Evolutionary conservation across 2,888 invertebrate genomes (phyloP).

Genomic region (Tupiocoris notatus): DNA sequence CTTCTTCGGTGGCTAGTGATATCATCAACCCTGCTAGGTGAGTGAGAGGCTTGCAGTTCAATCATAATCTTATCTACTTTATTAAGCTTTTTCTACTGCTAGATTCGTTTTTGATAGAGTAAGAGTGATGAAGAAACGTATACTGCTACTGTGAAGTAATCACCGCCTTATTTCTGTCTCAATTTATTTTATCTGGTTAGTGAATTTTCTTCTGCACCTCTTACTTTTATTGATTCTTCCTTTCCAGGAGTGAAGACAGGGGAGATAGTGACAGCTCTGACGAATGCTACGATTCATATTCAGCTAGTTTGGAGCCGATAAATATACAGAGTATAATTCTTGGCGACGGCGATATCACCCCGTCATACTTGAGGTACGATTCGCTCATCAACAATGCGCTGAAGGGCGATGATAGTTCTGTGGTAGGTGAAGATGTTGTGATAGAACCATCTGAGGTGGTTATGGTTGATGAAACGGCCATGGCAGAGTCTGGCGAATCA

Average conservation of each 20-base stretch:
- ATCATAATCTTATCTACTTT: too few relatives aligned
- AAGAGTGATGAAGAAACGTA: too few relatives aligned
- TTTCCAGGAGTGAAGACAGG: not conserved
- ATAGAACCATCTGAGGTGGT: constrained; percentile 16
- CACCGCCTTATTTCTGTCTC: too few relatives aligned
- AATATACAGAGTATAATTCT: constrained; percentile 25
- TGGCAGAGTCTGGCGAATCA: not conserved
- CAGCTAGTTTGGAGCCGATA: constrained; percentile 9
- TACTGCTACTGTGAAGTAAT: too few relatives aligned
- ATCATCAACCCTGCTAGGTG: not conserved
- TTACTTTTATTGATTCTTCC: too few relatives aligned
- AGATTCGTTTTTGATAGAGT: too few relatives aligned
- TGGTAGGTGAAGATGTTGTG: not conserved
- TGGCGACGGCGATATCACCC: constrained; percentile 6
- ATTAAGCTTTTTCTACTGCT: too few relatives aligned
- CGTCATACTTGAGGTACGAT: constrained; percentile 19
- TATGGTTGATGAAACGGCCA: not conserved
- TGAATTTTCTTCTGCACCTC: too few relatives aligned
- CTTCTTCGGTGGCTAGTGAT: not conserved
- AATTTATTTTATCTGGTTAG: too few relatives aligned
- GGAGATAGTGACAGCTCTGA: constrained; percentile 30
- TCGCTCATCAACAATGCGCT: constrained; percentile 24
- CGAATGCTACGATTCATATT: constrained; percentile 16
- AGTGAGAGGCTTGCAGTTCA: too few relatives aligned
- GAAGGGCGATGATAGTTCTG: not conserved